Percentiles rank a stretch among this genome's conserved stretches.
Evolutionary conservation across 2,888 invertebrate genomes (phyloP).

Genomic region (Chrysolina haemoptera): DNA sequence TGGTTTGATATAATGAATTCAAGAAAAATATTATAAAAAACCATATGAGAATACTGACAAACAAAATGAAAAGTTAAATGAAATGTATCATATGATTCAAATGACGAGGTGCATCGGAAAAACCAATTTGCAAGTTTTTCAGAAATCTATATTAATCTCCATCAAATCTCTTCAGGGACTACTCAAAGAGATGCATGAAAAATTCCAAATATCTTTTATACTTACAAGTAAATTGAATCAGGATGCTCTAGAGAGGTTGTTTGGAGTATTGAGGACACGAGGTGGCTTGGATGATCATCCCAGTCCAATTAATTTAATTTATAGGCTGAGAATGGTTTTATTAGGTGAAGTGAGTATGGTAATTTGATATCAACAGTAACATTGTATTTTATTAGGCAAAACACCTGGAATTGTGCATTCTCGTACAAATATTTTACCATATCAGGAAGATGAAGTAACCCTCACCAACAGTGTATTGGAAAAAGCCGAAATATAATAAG

Average conservation of each 20-base stretch:
- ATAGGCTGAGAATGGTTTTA: constrained; percentile 6
- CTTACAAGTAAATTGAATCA: constrained; percentile 16
- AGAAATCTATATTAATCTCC: background rate
- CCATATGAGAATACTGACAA: background rate
- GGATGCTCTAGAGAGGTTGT: constrained; percentile 1
- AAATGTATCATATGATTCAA: constrained; percentile 4
- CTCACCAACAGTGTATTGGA: background rate
- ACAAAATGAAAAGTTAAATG: background rate
- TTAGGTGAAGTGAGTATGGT: background rate
- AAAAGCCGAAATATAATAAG: constrained; percentile 12
- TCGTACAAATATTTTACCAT: background rate
- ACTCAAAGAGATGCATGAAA: background rate
- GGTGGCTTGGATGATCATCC: constrained; percentile 15
- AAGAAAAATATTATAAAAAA: background rate
- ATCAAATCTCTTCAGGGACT: background rate
- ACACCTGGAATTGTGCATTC: constrained; percentile 6
- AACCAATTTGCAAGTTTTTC: constrained; percentile 1
- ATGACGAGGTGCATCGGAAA: background rate
- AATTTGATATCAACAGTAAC: no score
- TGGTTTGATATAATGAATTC: background rate
- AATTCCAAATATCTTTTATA: constrained; percentile 1
- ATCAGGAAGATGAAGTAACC: background rate
- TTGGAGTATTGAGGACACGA: constrained; percentile 23
- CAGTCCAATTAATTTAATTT: constrained; percentile 11
- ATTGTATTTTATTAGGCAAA: background rate